Conservation (phyloP, 2,888 invertebrate genomes). For the Aplocera efformata region DNA sequence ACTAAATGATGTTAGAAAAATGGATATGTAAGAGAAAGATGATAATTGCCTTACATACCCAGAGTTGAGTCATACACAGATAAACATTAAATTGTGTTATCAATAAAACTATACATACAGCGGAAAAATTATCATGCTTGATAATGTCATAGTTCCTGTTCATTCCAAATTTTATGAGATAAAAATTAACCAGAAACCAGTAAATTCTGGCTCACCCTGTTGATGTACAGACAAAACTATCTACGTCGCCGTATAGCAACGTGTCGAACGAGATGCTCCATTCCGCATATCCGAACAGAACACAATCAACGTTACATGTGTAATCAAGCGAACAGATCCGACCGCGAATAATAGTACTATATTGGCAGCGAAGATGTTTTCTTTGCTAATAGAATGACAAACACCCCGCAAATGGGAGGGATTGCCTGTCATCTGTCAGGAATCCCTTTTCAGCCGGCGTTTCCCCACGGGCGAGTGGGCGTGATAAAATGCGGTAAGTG, state of each 20-base stretch:
- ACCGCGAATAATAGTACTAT: constrained; percentile 9
- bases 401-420: constrained; percentile 49
- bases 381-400: constrained; percentile 69
- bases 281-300: constrained; percentile 14
- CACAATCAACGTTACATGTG: constrained; percentile 14
- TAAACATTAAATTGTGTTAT: too few relatives aligned
- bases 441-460: constrained; percentile 44
- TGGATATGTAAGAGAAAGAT: too few relatives aligned
- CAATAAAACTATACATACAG: too few relatives aligned
- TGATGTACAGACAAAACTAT: too few relatives aligned
- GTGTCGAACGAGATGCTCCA: constrained; percentile 7
- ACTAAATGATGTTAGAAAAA: too few relatives aligned
- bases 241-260: not conserved
- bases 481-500: constrained; percentile 24
- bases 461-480: constrained; percentile 23
- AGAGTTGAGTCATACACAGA: too few relatives aligned
- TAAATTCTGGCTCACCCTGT: too few relatives aligned
- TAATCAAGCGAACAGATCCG: constrained; percentile 11
- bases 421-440: constrained; percentile 62
- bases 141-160: too few relatives aligned
- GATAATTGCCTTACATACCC: too few relatives aligned
- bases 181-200: too few relatives aligned
- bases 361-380: constrained; percentile 50
- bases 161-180: too few relatives aligned
- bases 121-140: too few relatives aligned